A percentile compares a stretch with the other conserved stretches of the same genome.
Evolutionary conservation across 2,113 vertebrate species (phyloP).

Genomic region (Callaeas wilsoni): DNA sequence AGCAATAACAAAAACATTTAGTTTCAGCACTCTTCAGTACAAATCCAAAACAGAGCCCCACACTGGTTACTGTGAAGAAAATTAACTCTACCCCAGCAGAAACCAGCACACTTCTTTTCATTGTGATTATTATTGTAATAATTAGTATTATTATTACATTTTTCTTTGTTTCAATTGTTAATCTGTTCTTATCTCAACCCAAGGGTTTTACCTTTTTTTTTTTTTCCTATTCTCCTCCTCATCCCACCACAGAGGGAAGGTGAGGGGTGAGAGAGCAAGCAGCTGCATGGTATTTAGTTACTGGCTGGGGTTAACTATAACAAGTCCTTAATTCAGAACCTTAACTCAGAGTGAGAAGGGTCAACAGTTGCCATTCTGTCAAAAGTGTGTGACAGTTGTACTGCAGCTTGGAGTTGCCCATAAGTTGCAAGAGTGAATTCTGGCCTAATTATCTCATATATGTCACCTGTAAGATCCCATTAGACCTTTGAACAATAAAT

Average conservation of each 20-base stretch:
- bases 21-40: neutral
- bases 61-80: neutral
- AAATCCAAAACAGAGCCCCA: neutral
- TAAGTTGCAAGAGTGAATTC: neutral
- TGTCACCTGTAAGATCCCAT: neutral
- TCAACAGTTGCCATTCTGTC: neutral
- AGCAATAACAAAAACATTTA: neutral
- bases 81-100: neutral
- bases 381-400: neutral
- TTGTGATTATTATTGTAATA: neutral
- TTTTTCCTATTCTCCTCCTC: neutral
- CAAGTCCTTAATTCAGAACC: neutral
- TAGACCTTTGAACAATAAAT: neutral
- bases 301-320: neutral
- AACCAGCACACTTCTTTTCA: neutral
- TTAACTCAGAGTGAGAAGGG: neutral
- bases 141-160: neutral
- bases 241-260: neutral
- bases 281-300: neutral
- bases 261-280: neutral
- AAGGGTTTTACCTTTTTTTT: neutral
- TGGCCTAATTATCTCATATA: neutral
- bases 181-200: neutral
- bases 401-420: neutral
- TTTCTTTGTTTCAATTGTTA: neutral